Evolutionary conservation across 2,113 vertebrate species (phyloP).

Genomic region (Sebastes schlegelii): DNA sequence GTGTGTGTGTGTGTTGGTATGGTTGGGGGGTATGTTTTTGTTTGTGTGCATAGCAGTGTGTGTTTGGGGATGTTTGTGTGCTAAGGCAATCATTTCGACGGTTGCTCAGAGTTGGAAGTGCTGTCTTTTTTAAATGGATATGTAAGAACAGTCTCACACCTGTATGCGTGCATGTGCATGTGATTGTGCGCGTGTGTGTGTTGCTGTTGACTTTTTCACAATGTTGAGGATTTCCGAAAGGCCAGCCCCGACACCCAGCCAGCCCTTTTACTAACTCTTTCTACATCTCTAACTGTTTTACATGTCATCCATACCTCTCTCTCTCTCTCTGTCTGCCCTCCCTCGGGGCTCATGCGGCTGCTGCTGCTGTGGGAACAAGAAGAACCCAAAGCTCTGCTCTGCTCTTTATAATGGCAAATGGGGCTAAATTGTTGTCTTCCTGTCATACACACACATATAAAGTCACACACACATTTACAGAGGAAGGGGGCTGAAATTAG

Average conservation of each 20-base stretch:
- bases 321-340: conserved; percentile 1
- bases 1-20: conserved; percentile 48
- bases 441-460: conserved; percentile 70
- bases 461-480: conserved; percentile 59
- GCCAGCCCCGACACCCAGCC: background rate
- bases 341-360: conserved; percentile 26
- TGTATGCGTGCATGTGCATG: conserved; percentile 2
- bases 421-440: conserved; percentile 95
- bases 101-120: conserved; percentile 20
- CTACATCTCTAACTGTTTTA: conserved; percentile 1
- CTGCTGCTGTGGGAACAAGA: conserved; percentile 63
- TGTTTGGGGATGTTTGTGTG: conserved; percentile 64
- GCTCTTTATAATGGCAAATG: conserved; percentile 81
- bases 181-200: background rate
- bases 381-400: conserved; percentile 54
- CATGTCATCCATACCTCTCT: conserved; percentile 9
- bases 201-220: background rate
- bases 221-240: conserved; percentile 5
- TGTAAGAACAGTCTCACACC: conserved; percentile 14
- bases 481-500: conserved; percentile 84
- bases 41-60: conserved; percentile 62
- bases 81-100: conserved; percentile 35
- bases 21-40: conserved; percentile 53
- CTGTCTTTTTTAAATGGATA: conserved; percentile 39
- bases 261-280: background rate